phyloP scores from a whole-genome alignment of 2,797 vertebrate genomes.

The Enteromius thamalakanensis region DNA sequence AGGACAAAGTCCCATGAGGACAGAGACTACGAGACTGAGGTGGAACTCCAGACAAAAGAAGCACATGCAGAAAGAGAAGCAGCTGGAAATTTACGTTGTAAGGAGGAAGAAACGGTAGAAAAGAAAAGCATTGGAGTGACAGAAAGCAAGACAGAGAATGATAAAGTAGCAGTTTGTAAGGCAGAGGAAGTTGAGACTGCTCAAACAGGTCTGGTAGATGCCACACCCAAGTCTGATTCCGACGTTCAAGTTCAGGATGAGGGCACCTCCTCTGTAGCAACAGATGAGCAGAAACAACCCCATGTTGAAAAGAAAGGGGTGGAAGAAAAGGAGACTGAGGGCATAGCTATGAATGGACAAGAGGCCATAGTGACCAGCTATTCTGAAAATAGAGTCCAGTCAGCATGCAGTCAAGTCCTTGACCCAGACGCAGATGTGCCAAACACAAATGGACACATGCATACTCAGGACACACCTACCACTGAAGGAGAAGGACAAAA shows the following conservation, averaged over 20 bases:
- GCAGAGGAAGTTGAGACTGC: slow-evolving; percentile 31
- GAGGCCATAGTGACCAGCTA: slow-evolving; percentile 8
- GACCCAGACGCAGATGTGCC: slow-evolving; percentile 16
- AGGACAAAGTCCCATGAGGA: slow-evolving; percentile 42
- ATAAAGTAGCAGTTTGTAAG: slow-evolving; percentile 19
- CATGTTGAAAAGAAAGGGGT: slow-evolving; percentile 19
- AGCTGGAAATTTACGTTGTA: not conserved
- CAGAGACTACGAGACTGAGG: slow-evolving; percentile 27
- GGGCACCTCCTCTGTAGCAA: slow-evolving; percentile 7
- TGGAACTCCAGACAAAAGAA: slow-evolving; percentile 35
- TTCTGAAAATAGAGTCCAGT: slow-evolving; percentile 39
- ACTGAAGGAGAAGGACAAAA: slow-evolving; percentile 16
- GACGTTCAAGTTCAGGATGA: slow-evolving; percentile 38
- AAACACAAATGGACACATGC: slow-evolving; percentile 28
- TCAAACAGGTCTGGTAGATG: slow-evolving; percentile 49
- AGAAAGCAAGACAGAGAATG: slow-evolving; percentile 13
- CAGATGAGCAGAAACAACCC: slow-evolving; percentile 34
- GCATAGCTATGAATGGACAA: slow-evolving; percentile 30
- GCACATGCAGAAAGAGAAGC: not conserved
- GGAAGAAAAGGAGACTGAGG: slow-evolving; percentile 46
- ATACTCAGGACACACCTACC: slow-evolving; percentile 7
- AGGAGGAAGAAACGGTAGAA: slow-evolving; percentile 19
- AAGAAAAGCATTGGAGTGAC: slow-evolving; percentile 8
- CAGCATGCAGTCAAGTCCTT: slow-evolving; percentile 30
- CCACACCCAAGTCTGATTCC: slow-evolving; percentile 43